Conservation (phyloP, 2,888 invertebrate genomes). For the Marasmarcha lunaedactyla region DNA sequence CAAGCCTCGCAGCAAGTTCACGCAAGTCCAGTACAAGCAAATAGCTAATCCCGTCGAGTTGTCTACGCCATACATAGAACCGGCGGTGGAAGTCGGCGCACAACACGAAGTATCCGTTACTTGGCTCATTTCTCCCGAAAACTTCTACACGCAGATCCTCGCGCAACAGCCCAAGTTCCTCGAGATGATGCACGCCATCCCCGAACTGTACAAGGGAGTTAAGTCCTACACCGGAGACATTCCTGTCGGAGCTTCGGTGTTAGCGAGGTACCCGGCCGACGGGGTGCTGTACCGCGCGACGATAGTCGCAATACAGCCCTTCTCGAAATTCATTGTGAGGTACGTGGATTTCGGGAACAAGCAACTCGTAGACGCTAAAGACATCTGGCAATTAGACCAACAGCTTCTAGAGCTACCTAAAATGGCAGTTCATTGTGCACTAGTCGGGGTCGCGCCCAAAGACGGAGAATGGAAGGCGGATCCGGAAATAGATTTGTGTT, state of each 20-base stretch:
- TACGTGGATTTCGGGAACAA: conserved; percentile 85
- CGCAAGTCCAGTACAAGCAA: conserved; percentile 42
- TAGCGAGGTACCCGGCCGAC: conserved; percentile 79
- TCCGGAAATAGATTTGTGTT: conserved; percentile 68
- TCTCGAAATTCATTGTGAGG: conserved; percentile 73
- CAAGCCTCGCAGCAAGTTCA: conserved; percentile 39
- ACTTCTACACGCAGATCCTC: conserved; percentile 75
- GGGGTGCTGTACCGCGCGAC: conserved; percentile 78
- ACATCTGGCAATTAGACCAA: conserved; percentile 78
- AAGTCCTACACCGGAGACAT: conserved; percentile 44
- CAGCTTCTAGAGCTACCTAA: conserved; percentile 75
- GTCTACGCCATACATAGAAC: conserved; percentile 55
- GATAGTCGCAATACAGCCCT: conserved; percentile 68
- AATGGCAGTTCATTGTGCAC: conserved; percentile 77
- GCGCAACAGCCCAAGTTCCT: conserved; percentile 69
- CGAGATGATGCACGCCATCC: conserved; percentile 78
- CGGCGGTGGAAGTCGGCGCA: conserved; percentile 55
- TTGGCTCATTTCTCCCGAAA: conserved; percentile 82
- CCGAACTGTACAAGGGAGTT: conserved; percentile 72
- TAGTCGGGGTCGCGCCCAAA: conserved; percentile 71
- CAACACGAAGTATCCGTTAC: conserved; percentile 73
- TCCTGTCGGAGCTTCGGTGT: conserved; percentile 72
- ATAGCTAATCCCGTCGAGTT: conserved; percentile 54
- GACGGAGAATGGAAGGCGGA: conserved; percentile 71
- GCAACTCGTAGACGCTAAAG: conserved; percentile 70